Evolutionary conservation across 2,888 invertebrate species (phyloP).

Genomic region (Thereva nobilitata): DNA sequence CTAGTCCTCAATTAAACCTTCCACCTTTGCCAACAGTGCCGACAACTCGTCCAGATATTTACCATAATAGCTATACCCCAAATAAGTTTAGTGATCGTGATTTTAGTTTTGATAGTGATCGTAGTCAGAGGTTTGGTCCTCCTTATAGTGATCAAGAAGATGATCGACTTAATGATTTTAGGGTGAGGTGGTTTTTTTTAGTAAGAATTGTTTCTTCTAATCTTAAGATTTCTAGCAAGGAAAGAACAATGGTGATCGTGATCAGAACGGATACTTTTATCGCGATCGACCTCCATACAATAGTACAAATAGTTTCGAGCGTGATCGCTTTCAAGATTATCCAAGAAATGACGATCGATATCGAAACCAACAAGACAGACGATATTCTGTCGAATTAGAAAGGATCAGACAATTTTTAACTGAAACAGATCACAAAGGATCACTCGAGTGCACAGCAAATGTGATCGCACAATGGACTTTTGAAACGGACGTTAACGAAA

Average conservation of each 20-base stretch:
- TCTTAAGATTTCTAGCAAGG: conserved; percentile 49
- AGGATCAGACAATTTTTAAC: conserved; percentile 62
- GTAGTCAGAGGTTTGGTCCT: conserved; percentile 55
- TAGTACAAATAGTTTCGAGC: background rate
- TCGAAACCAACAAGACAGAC: conserved; percentile 58
- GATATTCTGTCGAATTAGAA: conserved; percentile 54
- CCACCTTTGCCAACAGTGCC: conserved; percentile 59
- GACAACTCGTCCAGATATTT: conserved; percentile 50
- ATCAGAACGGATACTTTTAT: conserved; percentile 42
- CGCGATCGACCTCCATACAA: background rate
- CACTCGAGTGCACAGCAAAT: conserved; percentile 80
- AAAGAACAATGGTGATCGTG: conserved; percentile 53
- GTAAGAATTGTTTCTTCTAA: background rate
- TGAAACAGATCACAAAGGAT: conserved; percentile 74
- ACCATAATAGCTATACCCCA: conserved; percentile 52
- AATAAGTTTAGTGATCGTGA: conserved; percentile 7
- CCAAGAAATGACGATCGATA: conserved; percentile 57
- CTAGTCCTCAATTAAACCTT: conserved; percentile 61
- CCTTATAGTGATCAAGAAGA: conserved; percentile 52
- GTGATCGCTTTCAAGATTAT: background rate
- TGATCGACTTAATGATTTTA: conserved; percentile 54
- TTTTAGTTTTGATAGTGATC: conserved; percentile 50
- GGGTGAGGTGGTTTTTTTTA: conserved; percentile 46
- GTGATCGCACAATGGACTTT: conserved; percentile 90
- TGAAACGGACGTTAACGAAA: conserved; percentile 84